Base-by-base conservation (phyloP, 1,140 invertebrate genomes). In the Bradynema listronoti region DNA sequence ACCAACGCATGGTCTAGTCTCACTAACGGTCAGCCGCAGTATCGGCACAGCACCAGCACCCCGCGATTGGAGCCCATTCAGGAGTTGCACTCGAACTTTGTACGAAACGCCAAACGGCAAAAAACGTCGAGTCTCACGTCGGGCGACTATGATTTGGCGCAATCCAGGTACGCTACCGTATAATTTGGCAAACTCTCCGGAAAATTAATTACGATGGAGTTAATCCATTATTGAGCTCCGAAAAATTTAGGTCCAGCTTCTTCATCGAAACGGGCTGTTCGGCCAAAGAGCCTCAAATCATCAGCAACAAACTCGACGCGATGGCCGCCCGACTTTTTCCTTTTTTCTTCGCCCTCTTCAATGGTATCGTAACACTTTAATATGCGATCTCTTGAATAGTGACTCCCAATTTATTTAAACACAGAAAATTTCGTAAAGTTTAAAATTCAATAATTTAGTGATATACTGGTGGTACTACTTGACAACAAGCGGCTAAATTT, bases 401-500 rank as follows among this genome's bases (percentile, higher is more conserved):
- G 9, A 0, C 4, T 7, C 33, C 11, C 11, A 27, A 55, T 14
- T 25, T 25, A 14, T 25, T 34, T 52, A 52, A 6, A 22, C 27
- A 55, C 4, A 42, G 19, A 33, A 47, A 54, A 32, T 53, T 52
- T 45, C 5, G 36, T 61, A 39, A 39, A 39, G 19, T 19, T 16
- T n/a, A 43, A 24, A 14, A 64, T 19, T 45, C 42, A 24, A 16
- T 4, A 59, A 63, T 73, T 66, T 34, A 74, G 72, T 75, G 6
- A 47, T 75, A 19, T 74, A 74, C 55, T 74, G 72, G 72, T 74
- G 73, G 72, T 74, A 76, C 43, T 74, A 74, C 56, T 39, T 74
- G 29, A 76, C 59, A 49, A 49, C n/a, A n/a, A n/a, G n/a, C n/a
- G n/a, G n/a, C n/a, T n/a, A n/a, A n/a, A n/a, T n/a, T n/a, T n/a